A percentile compares a stretch with the other conserved stretches of the same genome.
Evolutionary conservation across 1,140 invertebrate genomes (phyloP).

Genomic region (Bombus consobrinus): DNA sequence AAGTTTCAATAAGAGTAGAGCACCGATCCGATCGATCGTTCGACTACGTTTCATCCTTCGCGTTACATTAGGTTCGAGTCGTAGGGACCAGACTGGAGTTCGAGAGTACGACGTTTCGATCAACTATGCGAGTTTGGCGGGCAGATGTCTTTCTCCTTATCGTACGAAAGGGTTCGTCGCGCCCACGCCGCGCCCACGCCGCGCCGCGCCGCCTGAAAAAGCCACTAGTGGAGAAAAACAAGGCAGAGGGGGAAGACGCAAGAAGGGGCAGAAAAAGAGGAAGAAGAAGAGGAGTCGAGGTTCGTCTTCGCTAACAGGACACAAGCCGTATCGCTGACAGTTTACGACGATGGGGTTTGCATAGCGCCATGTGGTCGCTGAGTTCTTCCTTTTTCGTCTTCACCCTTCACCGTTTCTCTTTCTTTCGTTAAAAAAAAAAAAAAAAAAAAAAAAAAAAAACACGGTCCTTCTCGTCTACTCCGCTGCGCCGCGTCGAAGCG

Average conservation of each 20-base stretch:
- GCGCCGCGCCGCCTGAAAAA: neutral
- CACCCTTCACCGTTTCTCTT: constrained; percentile 14
- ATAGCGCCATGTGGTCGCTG: constrained; percentile 77
- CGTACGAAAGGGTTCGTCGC: constrained; percentile 38
- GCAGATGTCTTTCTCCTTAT: constrained; percentile 47
- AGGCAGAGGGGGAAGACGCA: neutral
- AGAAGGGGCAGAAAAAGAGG: constrained; percentile 21
- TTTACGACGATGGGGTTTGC: constrained; percentile 69
- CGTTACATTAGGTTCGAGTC: too few species aligned
- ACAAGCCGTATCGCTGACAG: constrained; percentile 66
- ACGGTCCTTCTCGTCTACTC: constrained; percentile 41
- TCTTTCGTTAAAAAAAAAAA: constrained; percentile 32
- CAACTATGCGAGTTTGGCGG: constrained; percentile 23
- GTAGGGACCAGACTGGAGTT: neutral
- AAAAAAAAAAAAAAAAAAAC: too few species aligned
- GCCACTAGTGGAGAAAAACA: neutral
- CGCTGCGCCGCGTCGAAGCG: constrained; percentile 52
- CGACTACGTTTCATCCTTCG: too few species aligned
- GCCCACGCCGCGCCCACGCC: neutral
- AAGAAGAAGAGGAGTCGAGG: constrained; percentile 17
- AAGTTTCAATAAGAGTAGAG: neutral
- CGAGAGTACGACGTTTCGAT: neutral
- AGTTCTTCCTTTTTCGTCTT: constrained; percentile 55
- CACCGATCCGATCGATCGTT: too few species aligned
- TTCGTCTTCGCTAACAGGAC: constrained; percentile 45